Conservation (phyloP, 2,888 invertebrate genomes). For the Chironomus tentans region DNA sequence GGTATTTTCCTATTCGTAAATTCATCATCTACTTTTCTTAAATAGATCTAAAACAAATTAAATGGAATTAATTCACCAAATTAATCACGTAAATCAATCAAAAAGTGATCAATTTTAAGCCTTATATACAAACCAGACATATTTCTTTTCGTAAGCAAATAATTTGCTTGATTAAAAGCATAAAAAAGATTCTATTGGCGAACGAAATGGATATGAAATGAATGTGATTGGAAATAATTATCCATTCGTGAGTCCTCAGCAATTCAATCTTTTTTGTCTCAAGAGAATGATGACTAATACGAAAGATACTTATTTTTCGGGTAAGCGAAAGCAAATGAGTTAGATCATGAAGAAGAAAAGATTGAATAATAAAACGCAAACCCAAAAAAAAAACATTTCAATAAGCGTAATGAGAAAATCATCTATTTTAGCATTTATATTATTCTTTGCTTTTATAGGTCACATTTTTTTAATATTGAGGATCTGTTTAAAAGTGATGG, state of each 20-base stretch:
- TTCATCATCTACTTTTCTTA: too few relatives aligned
- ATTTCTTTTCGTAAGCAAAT: neutral
- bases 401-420: slow-evolving; percentile 15
- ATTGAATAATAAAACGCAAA: neutral
- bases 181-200: neutral
- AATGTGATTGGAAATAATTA: neutral
- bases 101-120: neutral
- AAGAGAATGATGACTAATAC: neutral
- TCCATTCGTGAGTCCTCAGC: neutral
- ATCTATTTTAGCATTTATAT: slow-evolving; percentile 12
- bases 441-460: too few relatives aligned
- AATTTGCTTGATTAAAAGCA: slow-evolving; percentile 4
- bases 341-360: neutral
- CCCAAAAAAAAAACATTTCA: neutral
- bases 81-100: slow-evolving; percentile 23
- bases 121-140: neutral
- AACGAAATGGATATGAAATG: neutral
- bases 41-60: too few relatives aligned
- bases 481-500: too few relatives aligned
- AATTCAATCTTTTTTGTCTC: neutral
- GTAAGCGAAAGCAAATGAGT: neutral
- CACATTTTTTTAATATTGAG: too few relatives aligned
- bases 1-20: too few relatives aligned
- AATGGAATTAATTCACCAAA: neutral
- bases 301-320: neutral